Evolutionary conservation across 2,888 invertebrate species (phyloP).

Genomic region (Xiphydria camelus): DNA sequence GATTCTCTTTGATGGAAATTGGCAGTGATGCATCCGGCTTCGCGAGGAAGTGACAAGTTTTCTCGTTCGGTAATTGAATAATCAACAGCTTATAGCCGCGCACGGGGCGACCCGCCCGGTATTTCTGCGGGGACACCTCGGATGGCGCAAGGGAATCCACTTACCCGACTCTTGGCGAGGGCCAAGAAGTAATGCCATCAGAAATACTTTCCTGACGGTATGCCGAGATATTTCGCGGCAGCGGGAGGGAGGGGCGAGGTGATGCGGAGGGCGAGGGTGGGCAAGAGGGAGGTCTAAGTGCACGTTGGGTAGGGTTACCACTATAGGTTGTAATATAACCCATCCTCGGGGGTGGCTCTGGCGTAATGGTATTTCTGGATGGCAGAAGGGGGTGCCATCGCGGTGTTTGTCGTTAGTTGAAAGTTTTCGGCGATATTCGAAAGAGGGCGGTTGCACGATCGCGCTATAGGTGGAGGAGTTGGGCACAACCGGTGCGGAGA

Average conservation of each 20-base stretch:
- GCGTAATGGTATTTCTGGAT: conserved; percentile 35
- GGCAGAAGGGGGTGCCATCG: conserved; percentile 19
- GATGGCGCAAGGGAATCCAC: not conserved
- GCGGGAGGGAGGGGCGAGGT: conserved; percentile 16
- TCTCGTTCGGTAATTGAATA: too few species aligned
- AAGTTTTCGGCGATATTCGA: conserved; percentile 31
- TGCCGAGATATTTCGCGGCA: conserved; percentile 17
- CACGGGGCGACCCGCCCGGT: too few species aligned
- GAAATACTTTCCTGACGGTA: conserved; percentile 38
- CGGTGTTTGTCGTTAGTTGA: conserved; percentile 32
- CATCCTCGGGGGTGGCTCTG: conserved; percentile 13
- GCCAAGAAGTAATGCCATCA: conserved; percentile 35
- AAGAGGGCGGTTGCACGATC: too few species aligned
- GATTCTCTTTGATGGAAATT: too few species aligned
- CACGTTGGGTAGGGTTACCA: conserved; percentile 49
- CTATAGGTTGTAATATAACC: conserved; percentile 49
- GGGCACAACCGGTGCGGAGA: too few species aligned
- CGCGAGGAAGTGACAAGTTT: too few species aligned
- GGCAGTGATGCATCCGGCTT: too few species aligned
- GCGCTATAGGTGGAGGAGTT: too few species aligned
- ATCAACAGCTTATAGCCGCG: too few species aligned
- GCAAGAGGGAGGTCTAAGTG: conserved; percentile 39
- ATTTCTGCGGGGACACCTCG: too few species aligned
- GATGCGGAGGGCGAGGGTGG: conserved; percentile 16
- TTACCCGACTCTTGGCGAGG: not conserved